Evolutionary conservation across 1,140 invertebrate species (phyloP), one percentile per base, ranked within the genome.

Genomic region (Trachymyrmex cornetzi): DNA sequence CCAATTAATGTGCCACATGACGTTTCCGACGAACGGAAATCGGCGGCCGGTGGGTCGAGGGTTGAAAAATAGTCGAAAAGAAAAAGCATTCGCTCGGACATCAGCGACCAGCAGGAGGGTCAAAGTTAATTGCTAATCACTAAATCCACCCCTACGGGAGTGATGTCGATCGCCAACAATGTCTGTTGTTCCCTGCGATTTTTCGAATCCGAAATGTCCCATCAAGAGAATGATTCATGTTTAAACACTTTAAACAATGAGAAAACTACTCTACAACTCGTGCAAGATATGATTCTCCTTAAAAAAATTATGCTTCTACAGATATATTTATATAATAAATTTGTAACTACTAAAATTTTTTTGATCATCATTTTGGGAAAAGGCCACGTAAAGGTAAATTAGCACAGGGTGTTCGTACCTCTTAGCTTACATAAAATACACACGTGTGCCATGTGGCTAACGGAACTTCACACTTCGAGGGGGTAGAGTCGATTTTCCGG

Each of bases 1-100:
- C 89, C 92, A 93, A 94, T 94, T 94, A 94, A 94, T 93, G 88
- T 88, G 89, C 92, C 93, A 94, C 91, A 94, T 94, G 93, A 94
- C 92, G 93, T 93, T 94, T 93, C 92, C 92, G 90, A 92, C 91
- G 82, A 91, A 88, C 92, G 92, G 91, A 93, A 93, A 93, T 93
- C 92, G 91, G 90, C 79, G 86, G 75, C 64, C 75, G 77, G 48
- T 57, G 38, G 22, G 64, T 1, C 34, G 77, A 80, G 22, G 63
- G 63, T 79, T 84, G 88, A 82, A 85, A 77, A 77, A 72, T 59
- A 24, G 59, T 38, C 64, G 22, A 75, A 48, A 69, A 67, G 74
- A 48, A 38, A 63, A 30, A 24, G 63, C 55, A 72, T 55, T 69
- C 87, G 57, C 59, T 61, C 72, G 77, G 66, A 89, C 88, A 82